Evolutionary conservation across 2,888 invertebrate species (phyloP), one percentile per base, ranked within the genome.

Genomic region (Sarcophaga subvicina): DNA sequence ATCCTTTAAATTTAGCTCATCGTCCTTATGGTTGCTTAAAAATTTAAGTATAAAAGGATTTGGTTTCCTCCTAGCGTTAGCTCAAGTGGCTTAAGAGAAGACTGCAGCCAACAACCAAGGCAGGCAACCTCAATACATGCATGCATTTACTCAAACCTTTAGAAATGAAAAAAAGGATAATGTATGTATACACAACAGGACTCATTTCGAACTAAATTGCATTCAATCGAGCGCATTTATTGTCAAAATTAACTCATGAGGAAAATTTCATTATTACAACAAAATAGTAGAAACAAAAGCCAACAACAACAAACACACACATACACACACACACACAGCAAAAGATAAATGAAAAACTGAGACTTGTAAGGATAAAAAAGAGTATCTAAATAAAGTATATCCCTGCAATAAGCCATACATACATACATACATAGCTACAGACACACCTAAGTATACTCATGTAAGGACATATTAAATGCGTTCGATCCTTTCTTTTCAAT

Each of bases 191-290:
- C 70, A 80, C 86, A 87, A 84, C 80, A 84, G 87, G 87, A 87
- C 79, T 80, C 89, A 83, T 89, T 83, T 83, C 88, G 89, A 88
- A 89, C 90, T 89, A 90, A 91, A 90, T 91, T 91, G 91, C 92
- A 92, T 91, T 91, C 92, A 91, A 92, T 92, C 90, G 92, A 91
- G 92, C 91, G 91, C 92, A 92, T 91, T 92, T 91, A 93, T 93
- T 93, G 92, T 93, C 90, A 90, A 90, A 91, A 92, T 91, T 91
- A 91, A 92, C 90, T 92, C 92, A 93, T 92, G 92, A 92, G 92
- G 92, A 93, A 93, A 93, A 93, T 93, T 92, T 92, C 91, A 93
- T 93, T 93, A 93, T 92, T 91, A 90, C 90, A 89, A 89, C 89
- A 88, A 84, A 78, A 84, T 64, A 73, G 27, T n/a, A 76, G 49